Conservation (phyloP, 2,888 invertebrate genomes). For the Heliconius charithonia region DNA sequence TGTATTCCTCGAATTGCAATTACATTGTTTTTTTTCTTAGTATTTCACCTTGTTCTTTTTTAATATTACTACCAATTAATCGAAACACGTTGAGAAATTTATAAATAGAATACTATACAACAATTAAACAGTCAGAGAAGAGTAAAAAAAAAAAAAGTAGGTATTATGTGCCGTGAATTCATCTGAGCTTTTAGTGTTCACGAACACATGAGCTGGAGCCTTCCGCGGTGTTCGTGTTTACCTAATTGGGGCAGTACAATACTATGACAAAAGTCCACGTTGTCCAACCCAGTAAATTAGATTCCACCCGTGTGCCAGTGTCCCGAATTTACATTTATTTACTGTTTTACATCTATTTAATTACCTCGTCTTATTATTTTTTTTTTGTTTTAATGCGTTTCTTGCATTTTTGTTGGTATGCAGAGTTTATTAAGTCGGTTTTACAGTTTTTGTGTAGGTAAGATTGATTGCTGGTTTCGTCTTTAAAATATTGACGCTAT, state of each 20-base stretch:
- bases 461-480: too few relatives aligned
- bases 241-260: constrained; percentile 77
- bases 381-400: neutral
- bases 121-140: neutral
- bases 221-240: constrained; percentile 63
- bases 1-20: too few relatives aligned
- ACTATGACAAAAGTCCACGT: constrained; percentile 73
- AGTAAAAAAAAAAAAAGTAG: constrained; percentile 5
- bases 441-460: too few relatives aligned
- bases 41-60: too few relatives aligned
- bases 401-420: neutral
- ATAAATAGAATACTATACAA: neutral
- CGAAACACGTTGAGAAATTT: neutral
- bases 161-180: constrained; percentile 47
- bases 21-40: too few relatives aligned
- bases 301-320: constrained; percentile 58
- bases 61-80: neutral
- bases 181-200: constrained; percentile 70
- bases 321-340: constrained; percentile 60
- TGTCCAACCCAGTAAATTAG: constrained; percentile 71
- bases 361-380: constrained; percentile 49
- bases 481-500: too few relatives aligned
- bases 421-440: neutral
- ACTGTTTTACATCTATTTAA: constrained; percentile 79
- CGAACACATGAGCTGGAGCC: constrained; percentile 69